phyloP scores from a whole-genome alignment of 2,113 vertebrate species.

The Mugil cephalus region DNA sequence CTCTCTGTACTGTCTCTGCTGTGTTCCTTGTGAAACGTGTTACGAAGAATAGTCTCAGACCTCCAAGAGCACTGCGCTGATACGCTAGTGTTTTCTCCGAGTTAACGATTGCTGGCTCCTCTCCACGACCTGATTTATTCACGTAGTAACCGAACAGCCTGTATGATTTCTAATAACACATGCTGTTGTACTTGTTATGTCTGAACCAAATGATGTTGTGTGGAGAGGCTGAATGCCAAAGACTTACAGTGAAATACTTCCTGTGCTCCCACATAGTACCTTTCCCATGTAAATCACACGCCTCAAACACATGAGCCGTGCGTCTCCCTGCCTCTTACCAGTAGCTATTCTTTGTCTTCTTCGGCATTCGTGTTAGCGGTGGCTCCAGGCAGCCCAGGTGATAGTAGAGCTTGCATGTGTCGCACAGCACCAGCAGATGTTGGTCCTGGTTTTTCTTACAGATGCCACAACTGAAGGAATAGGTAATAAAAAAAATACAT shows the following conservation, averaged over 20 bases:
- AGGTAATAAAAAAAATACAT: background rate
- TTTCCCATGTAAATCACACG: too few species aligned
- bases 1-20: too few species aligned
- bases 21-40: too few species aligned
- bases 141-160: too few species aligned
- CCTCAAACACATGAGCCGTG: too few species aligned
- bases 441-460: constrained; percentile 99
- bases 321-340: constrained; percentile 87
- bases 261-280: too few species aligned
- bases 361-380: constrained; percentile 97
- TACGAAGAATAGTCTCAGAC: too few species aligned
- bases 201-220: too few species aligned
- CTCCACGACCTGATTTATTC: background rate
- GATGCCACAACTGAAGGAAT: constrained; percentile 89
- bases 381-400: constrained; percentile 98
- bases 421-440: constrained; percentile 94
- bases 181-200: background rate
- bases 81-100: background rate
- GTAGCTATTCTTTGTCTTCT: constrained; percentile 99
- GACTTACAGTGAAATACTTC: too few species aligned
- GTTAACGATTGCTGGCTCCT: background rate
- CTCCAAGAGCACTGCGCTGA: background rate
- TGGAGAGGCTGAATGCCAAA: too few species aligned
- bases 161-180: too few species aligned
- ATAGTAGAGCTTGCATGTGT: constrained; percentile 98